phyloP scores from a whole-genome alignment of 2,113 vertebrate species.

The Elephas maximus region DNA sequence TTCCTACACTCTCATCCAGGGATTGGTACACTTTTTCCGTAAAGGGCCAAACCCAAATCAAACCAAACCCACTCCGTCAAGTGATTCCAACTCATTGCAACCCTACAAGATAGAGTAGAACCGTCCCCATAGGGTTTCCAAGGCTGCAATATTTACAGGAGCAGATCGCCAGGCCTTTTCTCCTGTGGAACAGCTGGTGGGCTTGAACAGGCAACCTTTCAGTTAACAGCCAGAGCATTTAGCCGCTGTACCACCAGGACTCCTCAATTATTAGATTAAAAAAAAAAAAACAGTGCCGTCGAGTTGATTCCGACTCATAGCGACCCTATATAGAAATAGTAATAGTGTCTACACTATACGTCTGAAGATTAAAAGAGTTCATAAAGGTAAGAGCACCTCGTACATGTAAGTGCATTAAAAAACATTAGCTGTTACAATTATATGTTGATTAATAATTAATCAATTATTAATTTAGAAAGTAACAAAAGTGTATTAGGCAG shows the following conservation, averaged over 20 bases:
- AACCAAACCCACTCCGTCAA: too few relatives aligned
- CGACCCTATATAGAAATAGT: background rate
- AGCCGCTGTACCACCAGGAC: too few relatives aligned
- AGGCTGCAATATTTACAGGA: too few relatives aligned
- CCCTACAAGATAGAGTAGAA: too few relatives aligned
- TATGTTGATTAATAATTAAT: background rate
- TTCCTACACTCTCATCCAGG: background rate
- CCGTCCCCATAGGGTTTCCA: too few relatives aligned
- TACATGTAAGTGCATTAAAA: background rate
- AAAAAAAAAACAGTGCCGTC: too few relatives aligned
- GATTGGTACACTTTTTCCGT: background rate
- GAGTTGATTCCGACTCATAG: too few relatives aligned
- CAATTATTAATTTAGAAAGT: slow-evolving; percentile 44
- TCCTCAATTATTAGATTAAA: background rate
- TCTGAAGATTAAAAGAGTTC: slow-evolving; percentile 10
- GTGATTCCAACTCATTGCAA: too few relatives aligned
- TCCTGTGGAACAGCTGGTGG: too few relatives aligned
- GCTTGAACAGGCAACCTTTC: too few relatives aligned
- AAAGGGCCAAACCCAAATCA: background rate
- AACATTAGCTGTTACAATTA: background rate
- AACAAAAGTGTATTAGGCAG: background rate
- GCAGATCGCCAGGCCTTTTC: too few relatives aligned
- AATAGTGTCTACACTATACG: background rate
- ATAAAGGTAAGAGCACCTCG: background rate
- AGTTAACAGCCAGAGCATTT: too few relatives aligned